Conservation (phyloP, 2,113 vertebrate genomes). For the Atractosteus spatula region DNA sequence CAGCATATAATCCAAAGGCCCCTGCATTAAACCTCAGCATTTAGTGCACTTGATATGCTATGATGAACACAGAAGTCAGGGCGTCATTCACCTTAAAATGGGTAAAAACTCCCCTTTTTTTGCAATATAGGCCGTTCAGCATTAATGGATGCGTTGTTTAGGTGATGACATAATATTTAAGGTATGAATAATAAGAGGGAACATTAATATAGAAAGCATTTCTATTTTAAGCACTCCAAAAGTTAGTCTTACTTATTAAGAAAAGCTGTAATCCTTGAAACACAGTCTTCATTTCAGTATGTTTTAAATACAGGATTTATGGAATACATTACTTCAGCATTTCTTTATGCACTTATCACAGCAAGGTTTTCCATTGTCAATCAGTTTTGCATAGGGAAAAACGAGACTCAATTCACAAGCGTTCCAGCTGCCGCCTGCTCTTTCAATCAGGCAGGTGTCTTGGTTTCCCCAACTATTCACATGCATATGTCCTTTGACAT, state of each 20-base stretch:
- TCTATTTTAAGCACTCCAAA: too few relatives aligned
- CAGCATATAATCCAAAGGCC: not conserved
- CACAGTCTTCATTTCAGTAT: too few relatives aligned
- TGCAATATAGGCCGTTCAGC: too few relatives aligned
- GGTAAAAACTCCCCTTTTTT: too few relatives aligned
- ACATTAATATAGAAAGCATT: too few relatives aligned
- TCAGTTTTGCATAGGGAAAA: conserved; percentile 5
- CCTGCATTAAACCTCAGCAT: not conserved
- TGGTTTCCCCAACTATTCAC: not conserved
- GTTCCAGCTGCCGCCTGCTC: not conserved
- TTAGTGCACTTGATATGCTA: not conserved
- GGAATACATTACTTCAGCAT: not conserved
- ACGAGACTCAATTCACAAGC: not conserved
- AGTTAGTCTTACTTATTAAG: too few relatives aligned
- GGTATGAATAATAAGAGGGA: too few relatives aligned
- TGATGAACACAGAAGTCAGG: not conserved
- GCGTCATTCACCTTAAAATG: too few relatives aligned
- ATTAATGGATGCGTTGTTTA: too few relatives aligned
- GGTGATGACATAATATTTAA: too few relatives aligned
- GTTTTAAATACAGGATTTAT: not conserved
- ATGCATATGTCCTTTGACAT: conserved; percentile 16
- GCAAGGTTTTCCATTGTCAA: not conserved
- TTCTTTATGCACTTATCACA: not conserved
- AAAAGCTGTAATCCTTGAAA: too few relatives aligned
- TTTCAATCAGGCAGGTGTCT: not conserved